Conservation (phyloP, 2,113 vertebrate species). For the Clarias magur region DNA sequence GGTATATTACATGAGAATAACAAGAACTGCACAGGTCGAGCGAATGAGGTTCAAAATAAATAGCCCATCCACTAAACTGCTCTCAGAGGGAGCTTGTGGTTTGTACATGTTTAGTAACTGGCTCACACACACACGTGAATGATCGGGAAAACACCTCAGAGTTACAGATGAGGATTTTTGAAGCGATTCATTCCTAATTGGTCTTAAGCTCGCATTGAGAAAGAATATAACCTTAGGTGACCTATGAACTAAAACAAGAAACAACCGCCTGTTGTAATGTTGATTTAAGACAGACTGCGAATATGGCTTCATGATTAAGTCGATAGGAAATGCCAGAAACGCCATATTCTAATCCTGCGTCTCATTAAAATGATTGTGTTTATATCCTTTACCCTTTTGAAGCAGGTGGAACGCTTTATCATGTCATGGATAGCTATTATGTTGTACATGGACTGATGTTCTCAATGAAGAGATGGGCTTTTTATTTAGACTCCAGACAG, state of each 20-base stretch:
- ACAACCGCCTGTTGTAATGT: neutral
- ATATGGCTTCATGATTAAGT: neutral
- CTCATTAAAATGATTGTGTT: neutral
- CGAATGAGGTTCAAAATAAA: neutral
- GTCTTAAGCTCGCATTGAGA: neutral
- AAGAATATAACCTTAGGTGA: neutral
- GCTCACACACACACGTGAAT: neutral
- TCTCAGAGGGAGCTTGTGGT: slow-evolving; percentile 10
- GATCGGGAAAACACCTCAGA: neutral
- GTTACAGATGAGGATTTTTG: slow-evolving; percentile 15
- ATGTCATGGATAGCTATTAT: neutral
- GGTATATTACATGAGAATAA: neutral
- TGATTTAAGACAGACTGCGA: slow-evolving; percentile 2
- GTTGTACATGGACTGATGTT: neutral
- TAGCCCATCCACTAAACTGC: neutral
- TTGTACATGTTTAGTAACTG: slow-evolving; percentile 14
- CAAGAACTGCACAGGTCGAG: neutral
- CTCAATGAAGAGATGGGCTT: neutral
- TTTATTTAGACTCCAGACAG: neutral
- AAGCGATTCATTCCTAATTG: neutral
- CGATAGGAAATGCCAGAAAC: neutral
- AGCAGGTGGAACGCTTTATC: neutral
- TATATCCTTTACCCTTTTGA: too few relatives aligned
- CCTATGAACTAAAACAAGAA: slow-evolving; percentile 7
- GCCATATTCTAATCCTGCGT: neutral